Conservation (phyloP, 2,797 vertebrate genomes). For the Chelon labrosus region DNA sequence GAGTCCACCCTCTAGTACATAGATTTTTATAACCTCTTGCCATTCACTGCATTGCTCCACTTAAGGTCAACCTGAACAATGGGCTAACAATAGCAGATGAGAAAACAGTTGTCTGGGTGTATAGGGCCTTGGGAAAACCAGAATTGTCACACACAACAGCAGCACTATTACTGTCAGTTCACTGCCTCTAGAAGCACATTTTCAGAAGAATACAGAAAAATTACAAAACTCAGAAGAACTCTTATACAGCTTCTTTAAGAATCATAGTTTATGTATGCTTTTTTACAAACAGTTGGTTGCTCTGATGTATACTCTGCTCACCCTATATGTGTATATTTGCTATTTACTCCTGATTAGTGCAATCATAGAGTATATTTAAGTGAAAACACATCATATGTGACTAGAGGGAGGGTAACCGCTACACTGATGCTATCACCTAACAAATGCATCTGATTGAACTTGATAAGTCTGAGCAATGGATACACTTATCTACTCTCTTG, state of each 20-base stretch:
- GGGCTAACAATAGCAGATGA: not conserved
- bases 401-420: not conserved
- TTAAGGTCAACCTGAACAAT: not conserved
- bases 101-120: not conserved
- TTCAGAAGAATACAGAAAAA: not conserved
- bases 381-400: not conserved
- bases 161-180: not conserved
- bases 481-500: slow-evolving; percentile 13
- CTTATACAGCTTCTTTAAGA: not conserved
- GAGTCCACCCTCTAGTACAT: not conserved
- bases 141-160: not conserved
- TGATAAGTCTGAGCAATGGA: not conserved
- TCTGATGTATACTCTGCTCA: not conserved
- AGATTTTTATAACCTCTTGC: not conserved
- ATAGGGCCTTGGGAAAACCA: not conserved
- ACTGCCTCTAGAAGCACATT: not conserved
- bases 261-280: not conserved
- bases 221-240: not conserved
- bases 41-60: not conserved
- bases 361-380: not conserved
- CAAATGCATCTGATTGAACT: slow-evolving; percentile 15
- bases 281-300: not conserved
- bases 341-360: not conserved
- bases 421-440: not conserved
- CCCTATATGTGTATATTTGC: not conserved